phyloP scores from a whole-genome alignment of 2,888 invertebrate species.

The Hypselothyrea guttata region DNA sequence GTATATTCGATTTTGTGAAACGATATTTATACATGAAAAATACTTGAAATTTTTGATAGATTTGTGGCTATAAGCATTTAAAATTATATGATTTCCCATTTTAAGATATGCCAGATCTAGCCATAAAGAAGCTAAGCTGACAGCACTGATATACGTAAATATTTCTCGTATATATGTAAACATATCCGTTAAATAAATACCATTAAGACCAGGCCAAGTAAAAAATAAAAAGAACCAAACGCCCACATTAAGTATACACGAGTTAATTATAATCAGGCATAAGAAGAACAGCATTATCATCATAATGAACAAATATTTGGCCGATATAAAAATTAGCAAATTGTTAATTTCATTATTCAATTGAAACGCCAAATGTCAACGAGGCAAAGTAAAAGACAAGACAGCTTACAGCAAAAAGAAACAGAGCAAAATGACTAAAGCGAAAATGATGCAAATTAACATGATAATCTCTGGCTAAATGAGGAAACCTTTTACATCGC shows the following conservation, averaged over 20 bases:
- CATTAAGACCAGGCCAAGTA: conserved; percentile 27
- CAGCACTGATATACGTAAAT: conserved; percentile 2
- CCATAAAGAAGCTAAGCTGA: too few relatives aligned
- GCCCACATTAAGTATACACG: conserved; percentile 37
- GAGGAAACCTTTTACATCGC: conserved; percentile 43
- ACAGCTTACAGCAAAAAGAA: conserved; percentile 28
- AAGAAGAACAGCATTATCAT: conserved; percentile 11
- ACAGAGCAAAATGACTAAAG: conserved; percentile 8
- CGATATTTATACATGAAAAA: too few relatives aligned
- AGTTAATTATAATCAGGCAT: conserved; percentile 30
- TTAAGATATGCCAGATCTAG: too few relatives aligned
- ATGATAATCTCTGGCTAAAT: conserved; percentile 55
- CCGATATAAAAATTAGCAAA: conserved; percentile 66
- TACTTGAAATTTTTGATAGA: too few relatives aligned
- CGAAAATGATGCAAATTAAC: conserved; percentile 40
- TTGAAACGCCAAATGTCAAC: conserved; percentile 62
- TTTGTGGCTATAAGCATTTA: too few relatives aligned
- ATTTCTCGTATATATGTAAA: conserved; percentile 2
- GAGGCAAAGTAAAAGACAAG: conserved; percentile 27
- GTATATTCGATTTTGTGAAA: too few relatives aligned
- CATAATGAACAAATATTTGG: not conserved
- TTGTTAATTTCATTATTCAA: conserved; percentile 73
- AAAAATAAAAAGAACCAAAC: conserved; percentile 34
- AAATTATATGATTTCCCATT: too few relatives aligned
- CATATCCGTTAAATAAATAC: conserved; percentile 11